Evolutionary conservation across 1,140 invertebrate species (phyloP).

Genomic region (Manduca sexta): DNA sequence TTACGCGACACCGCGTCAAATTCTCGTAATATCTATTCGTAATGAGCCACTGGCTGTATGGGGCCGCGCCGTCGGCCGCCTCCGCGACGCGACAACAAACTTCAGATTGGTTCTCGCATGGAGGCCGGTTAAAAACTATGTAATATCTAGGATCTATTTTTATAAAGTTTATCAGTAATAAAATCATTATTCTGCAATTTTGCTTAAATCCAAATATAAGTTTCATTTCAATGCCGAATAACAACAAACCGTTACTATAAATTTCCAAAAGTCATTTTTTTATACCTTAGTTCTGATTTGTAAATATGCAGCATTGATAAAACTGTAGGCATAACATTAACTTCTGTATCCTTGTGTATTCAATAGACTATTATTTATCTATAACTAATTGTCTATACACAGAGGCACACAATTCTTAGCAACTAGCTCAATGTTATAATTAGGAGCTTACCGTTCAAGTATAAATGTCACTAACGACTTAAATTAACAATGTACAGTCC

Average conservation of each 20-base stretch:
- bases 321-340: constrained; percentile 23
- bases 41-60: constrained; percentile 46
- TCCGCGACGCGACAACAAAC: constrained; percentile 25
- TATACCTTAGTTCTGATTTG: not conserved
- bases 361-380: constrained; percentile 22
- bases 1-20: constrained; percentile 44
- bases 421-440: constrained; percentile 29
- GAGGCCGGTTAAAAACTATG: constrained; percentile 56
- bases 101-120: constrained; percentile 30
- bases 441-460: constrained; percentile 26
- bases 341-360: constrained; percentile 22
- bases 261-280: not conserved
- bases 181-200: constrained; percentile 28
- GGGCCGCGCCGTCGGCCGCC: constrained; percentile 12
- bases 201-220: not conserved
- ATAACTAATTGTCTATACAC: constrained; percentile 52
- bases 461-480: constrained; percentile 28
- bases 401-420: constrained; percentile 67
- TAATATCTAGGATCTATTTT: constrained; percentile 44
- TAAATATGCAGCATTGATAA: no score
- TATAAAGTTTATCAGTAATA: constrained; percentile 14
- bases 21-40: constrained; percentile 50
- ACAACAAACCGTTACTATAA: no score
- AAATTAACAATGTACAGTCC: constrained; percentile 28
- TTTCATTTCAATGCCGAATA: no score